Conservation (phyloP, 2,888 invertebrate genomes). For the Papilio demoleus region DNA sequence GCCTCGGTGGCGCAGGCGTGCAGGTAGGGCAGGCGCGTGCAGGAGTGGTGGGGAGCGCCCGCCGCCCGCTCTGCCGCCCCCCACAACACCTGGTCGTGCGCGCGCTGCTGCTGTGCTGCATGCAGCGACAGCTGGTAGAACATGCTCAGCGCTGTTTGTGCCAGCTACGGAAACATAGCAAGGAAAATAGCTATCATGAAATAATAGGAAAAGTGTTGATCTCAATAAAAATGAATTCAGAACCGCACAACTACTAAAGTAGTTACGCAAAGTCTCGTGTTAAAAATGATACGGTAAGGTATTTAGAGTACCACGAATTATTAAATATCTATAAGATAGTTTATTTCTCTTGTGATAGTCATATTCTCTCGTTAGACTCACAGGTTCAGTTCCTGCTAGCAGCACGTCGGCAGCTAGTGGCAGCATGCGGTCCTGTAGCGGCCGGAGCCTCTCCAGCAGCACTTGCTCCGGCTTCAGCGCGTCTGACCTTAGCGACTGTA, state of each 20-base stretch:
- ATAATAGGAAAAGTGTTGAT: too few relatives aligned
- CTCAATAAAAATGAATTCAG: too few relatives aligned
- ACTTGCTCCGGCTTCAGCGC: conserved; percentile 63
- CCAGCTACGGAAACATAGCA: conserved; percentile 57
- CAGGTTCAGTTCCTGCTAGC: conserved; percentile 74
- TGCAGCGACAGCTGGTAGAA: conserved; percentile 74
- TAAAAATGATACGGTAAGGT: too few relatives aligned
- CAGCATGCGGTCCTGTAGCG: conserved; percentile 64
- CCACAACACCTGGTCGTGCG: conserved; percentile 73
- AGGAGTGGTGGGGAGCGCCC: conserved; percentile 50
- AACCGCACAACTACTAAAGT: too few relatives aligned
- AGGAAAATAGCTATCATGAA: too few relatives aligned
- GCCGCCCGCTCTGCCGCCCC: conserved; percentile 61
- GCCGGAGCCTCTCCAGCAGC: conserved; percentile 65
- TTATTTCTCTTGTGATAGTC: too few relatives aligned
- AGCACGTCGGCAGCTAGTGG: conserved; percentile 70
- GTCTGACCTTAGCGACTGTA: conserved; percentile 55
- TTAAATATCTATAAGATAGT: too few relatives aligned
- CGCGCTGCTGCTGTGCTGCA: conserved; percentile 74
- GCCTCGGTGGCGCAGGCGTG: conserved; percentile 67
- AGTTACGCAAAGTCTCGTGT: too few relatives aligned
- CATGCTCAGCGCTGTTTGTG: conserved; percentile 72
- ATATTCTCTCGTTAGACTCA: too few relatives aligned
- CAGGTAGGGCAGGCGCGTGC: conserved; percentile 61
- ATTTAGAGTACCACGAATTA: too few relatives aligned